A percentile compares a stretch with the other conserved stretches of the same genome.
These are phyloP conservation scores for Tuta absoluta DNA, from an alignment of 2,888 invertebrate genomes.

Conservation along the genomic window DNA sequence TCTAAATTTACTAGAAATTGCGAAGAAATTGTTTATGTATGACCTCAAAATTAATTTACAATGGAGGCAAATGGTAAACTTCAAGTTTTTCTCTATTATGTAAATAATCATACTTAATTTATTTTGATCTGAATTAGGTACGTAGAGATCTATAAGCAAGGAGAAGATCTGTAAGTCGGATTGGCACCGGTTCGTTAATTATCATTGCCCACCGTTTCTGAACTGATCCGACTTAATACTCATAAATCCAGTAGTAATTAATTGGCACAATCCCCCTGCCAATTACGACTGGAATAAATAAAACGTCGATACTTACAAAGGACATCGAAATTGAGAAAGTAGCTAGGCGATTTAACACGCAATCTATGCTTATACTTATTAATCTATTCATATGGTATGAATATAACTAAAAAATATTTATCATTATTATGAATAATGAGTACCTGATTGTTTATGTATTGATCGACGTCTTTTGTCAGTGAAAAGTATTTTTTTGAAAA, in stretches of 20 bases:
- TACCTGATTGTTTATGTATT: too few species aligned
- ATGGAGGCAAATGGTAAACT: too few species aligned
- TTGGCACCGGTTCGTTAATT: slow-evolving; percentile 6
- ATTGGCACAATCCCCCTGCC: slow-evolving; percentile 12
- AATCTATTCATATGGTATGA: not conserved
- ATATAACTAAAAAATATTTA: too few species aligned
- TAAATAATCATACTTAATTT: too few species aligned
- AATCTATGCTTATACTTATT: not conserved
- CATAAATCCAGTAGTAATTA: slow-evolving; percentile 23
- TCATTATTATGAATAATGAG: too few species aligned
- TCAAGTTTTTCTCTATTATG: too few species aligned
- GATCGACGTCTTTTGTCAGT: too few species aligned
- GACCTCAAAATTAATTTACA: too few species aligned
- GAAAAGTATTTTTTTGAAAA: too few species aligned
- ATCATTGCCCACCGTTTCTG: not conserved
- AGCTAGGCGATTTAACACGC: not conserved
- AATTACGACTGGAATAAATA: not conserved
- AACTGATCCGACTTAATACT: slow-evolving; percentile 22
- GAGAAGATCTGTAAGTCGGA: not conserved
- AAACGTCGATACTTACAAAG: slow-evolving; percentile 2
- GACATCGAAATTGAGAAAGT: not conserved
- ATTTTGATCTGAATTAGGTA: not conserved
- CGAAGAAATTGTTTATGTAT: too few species aligned
- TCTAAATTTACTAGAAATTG: too few species aligned
- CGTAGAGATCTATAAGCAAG: not conserved